phyloP scores from a whole-genome alignment of 2,113 vertebrate genomes.

The Crotalus tigris region DNA sequence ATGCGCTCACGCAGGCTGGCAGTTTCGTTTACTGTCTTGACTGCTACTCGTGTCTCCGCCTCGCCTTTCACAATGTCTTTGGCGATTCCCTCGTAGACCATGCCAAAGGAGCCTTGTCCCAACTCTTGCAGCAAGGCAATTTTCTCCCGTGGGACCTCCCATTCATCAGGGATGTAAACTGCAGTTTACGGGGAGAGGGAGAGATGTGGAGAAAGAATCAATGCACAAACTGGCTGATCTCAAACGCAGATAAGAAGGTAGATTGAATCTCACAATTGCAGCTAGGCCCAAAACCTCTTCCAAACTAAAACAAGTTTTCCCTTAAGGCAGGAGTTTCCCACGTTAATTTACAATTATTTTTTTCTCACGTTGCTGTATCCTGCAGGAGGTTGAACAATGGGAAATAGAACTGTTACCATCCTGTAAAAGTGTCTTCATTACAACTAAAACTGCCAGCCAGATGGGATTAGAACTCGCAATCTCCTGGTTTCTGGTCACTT shows the following conservation, averaged over 20 bases:
- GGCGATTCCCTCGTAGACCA: constrained; percentile 95
- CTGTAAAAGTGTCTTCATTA: not conserved
- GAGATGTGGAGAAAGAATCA: fast-evolving
- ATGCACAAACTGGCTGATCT: fast-evolving
- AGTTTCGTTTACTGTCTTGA: constrained; percentile 94
- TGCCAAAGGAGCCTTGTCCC: constrained; percentile 96
- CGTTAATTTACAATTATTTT: not conserved
- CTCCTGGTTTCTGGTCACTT: not conserved
- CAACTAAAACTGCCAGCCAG: not conserved
- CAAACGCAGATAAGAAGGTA: not conserved
- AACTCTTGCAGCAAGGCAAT: constrained; percentile 86
- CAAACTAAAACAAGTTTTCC: not conserved
- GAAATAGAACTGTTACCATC: not conserved
- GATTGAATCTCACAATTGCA: not conserved
- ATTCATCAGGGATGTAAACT: constrained; percentile 95
- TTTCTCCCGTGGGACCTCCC: constrained; percentile 94
- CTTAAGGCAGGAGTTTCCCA: not conserved
- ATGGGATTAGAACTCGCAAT: not conserved
- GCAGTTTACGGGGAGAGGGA: constrained; percentile 11
- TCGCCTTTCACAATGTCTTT: constrained; percentile 93
- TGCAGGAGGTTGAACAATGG: no score
- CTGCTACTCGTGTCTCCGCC: constrained; percentile 83
- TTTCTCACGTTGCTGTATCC: not conserved
- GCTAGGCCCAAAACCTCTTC: not conserved
- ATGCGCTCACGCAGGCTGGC: constrained; percentile 94